Conservation (phyloP, 2,888 invertebrate genomes). For the Watsonalla cultraria region DNA sequence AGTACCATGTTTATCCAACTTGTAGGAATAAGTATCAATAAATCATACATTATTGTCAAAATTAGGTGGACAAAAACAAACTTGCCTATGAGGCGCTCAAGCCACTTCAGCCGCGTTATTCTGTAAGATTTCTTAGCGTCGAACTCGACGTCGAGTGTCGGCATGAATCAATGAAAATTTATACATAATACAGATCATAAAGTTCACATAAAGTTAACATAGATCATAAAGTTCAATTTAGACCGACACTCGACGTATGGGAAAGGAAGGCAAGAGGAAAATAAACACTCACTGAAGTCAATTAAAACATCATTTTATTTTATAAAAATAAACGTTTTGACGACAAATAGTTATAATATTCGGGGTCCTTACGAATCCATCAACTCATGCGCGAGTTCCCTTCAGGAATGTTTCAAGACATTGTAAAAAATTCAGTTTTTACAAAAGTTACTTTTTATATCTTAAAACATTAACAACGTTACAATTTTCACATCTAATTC, state of each 20-base stretch:
- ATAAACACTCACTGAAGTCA: slow-evolving; percentile 22
- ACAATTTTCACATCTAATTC: slow-evolving; percentile 77
- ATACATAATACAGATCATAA: neutral
- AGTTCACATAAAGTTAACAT: too few relatives aligned
- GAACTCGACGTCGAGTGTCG: too few relatives aligned
- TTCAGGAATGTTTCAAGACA: slow-evolving; percentile 84
- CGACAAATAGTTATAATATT: slow-evolving; percentile 79
- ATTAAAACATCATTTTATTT: slow-evolving; percentile 77
- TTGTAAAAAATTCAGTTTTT: slow-evolving; percentile 82
- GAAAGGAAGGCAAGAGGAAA: neutral
- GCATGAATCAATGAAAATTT: too few relatives aligned
- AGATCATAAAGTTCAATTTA: neutral
- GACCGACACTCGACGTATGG: too few relatives aligned
- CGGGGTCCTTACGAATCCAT: slow-evolving; percentile 73
- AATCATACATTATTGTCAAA: too few relatives aligned
- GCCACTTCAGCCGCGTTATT: too few relatives aligned
- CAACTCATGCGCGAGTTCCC: slow-evolving; percentile 61
- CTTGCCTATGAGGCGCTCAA: too few relatives aligned
- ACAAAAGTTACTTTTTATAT: slow-evolving; percentile 82
- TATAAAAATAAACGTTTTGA: slow-evolving; percentile 80
- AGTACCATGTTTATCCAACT: too few relatives aligned
- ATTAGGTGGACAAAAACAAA: too few relatives aligned
- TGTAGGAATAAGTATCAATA: too few relatives aligned
- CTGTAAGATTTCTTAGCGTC: too few relatives aligned
- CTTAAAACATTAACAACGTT: slow-evolving; percentile 82